These are phyloP conservation scores for Coboldia fuscipes DNA, from an alignment of 1,140 invertebrate genomes.

Conservation along the genomic window DNA sequence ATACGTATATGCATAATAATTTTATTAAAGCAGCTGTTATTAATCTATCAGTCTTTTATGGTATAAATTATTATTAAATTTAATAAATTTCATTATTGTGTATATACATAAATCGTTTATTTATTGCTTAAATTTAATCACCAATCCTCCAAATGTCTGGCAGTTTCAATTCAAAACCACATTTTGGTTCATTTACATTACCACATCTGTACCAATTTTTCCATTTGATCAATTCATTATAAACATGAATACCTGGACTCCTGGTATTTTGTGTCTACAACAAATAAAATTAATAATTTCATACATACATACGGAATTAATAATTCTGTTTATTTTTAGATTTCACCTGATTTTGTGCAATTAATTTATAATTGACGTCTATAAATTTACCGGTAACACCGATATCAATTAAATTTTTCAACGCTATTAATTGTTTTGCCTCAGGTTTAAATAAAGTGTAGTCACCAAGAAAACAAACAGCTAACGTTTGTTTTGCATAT, in stretches of 20 bases:
- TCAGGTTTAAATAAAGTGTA: slow-evolving; percentile 16
- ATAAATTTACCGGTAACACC: slow-evolving; percentile 15
- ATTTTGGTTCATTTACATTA: slow-evolving; percentile 7
- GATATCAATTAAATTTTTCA: slow-evolving; percentile 14
- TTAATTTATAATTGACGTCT: slow-evolving; percentile 17
- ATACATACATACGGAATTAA: background rate
- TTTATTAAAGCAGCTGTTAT: no score
- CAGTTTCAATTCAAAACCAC: slow-evolving; percentile 15
- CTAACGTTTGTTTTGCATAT: slow-evolving; percentile 23
- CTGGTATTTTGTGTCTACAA: slow-evolving; percentile 14
- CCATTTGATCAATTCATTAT: slow-evolving; percentile 22
- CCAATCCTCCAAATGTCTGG: no score
- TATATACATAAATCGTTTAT: no score
- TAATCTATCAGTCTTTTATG: no score
- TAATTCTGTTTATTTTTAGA: background rate
- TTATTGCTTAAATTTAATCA: no score
- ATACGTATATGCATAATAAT: no score
- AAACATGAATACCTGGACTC: slow-evolving; percentile 30
- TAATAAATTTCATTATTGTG: no score
- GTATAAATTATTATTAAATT: no score
- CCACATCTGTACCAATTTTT: slow-evolving; percentile 13
- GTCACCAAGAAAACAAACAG: slow-evolving; percentile 25
- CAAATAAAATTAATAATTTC: background rate
- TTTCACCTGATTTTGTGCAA: slow-evolving; percentile 23
- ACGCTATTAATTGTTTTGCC: slow-evolving; percentile 15